Evolutionary conservation across 1,140 invertebrate species (phyloP), one percentile per base, ranked within the genome.

Genomic region (Orius insidiosus): DNA sequence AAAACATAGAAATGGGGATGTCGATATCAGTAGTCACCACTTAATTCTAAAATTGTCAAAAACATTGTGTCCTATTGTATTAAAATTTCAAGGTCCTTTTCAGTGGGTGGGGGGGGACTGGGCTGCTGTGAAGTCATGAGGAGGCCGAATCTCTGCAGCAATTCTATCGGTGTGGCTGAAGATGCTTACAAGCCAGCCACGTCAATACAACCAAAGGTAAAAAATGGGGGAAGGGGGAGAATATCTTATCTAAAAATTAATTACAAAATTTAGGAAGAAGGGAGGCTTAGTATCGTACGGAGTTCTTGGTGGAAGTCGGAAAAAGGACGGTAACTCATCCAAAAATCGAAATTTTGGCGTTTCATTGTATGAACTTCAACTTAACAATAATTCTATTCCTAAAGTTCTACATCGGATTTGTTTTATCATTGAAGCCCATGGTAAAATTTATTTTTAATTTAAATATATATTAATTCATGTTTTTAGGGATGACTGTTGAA

Each of bases 331-430:
- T 64, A 43, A 47, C 18, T 10, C 37, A 14, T 35, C 47, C 5
- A 13, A 13, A 40, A 40, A 18, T 40, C 11, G 7, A 52, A 50
- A 32, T 32, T 55, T 68, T 41, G 65, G 64, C 36, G 53, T 58
- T 0, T 56, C 57, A n/a, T 53, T 67, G 14, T 61, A 63, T 6
- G 56, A 59, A 13, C 60, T 66, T 31, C 54, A 56, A 3, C 58
- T 64, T 30, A 56, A 56, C 38, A 63, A 64, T 39, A 61, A 60
- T 10, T 63, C 62, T 2, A 59, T 67, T 5, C 66, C 66, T 1
- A 62, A 58, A 47, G 60, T 66, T 18, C 60, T 68, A 33, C 59
- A 64, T 31, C 59, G 64, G n/a, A 49, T 69, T 36, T 65, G 66
- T 54, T 54, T 51, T 15, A 67, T 62, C 53, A 63, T 68, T 47